These are phyloP conservation scores for Parnassius smintheus DNA, from an alignment of 2,888 invertebrate genomes.

Conservation along the genomic window DNA sequence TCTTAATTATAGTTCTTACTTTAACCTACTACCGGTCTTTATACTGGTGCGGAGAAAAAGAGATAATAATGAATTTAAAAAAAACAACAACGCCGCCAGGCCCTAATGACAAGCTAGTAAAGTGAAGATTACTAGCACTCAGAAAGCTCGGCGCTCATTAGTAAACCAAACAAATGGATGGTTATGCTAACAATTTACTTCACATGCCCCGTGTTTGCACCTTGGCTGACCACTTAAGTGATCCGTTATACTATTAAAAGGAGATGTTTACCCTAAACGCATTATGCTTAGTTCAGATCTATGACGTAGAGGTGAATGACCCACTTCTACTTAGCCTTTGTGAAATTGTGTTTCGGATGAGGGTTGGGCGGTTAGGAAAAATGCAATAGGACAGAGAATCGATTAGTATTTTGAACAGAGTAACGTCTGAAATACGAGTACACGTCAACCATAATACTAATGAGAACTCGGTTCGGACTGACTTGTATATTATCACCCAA, in stretches of 20 bases:
- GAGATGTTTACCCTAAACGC: slow-evolving; percentile 24
- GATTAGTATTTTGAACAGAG: too few species aligned
- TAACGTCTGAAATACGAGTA: too few species aligned
- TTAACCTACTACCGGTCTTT: not conserved
- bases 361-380: too few species aligned
- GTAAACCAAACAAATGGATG: slow-evolving; percentile 44
- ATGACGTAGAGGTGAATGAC: slow-evolving; percentile 23
- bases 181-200: slow-evolving; percentile 33
- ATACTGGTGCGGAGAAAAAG: slow-evolving; percentile 11
- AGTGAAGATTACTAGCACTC: slow-evolving; percentile 39
- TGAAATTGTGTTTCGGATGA: not conserved
- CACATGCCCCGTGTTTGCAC: slow-evolving; percentile 40
- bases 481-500: too few species aligned
- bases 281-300: slow-evolving; percentile 22
- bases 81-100: slow-evolving; percentile 17
- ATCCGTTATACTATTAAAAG: slow-evolving; percentile 41
- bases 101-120: slow-evolving; percentile 41
- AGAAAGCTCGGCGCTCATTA: slow-evolving; percentile 44
- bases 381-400: too few species aligned
- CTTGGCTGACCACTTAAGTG: slow-evolving; percentile 39
- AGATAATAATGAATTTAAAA: slow-evolving; percentile 4
- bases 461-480: too few species aligned
- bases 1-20: too few species aligned
- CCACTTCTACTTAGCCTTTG: slow-evolving; percentile 12
- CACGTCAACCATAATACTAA: too few species aligned